Base-by-base conservation (phyloP, 53 echinoderm and acorn worm species). In the Crossaster papposus region DNA sequence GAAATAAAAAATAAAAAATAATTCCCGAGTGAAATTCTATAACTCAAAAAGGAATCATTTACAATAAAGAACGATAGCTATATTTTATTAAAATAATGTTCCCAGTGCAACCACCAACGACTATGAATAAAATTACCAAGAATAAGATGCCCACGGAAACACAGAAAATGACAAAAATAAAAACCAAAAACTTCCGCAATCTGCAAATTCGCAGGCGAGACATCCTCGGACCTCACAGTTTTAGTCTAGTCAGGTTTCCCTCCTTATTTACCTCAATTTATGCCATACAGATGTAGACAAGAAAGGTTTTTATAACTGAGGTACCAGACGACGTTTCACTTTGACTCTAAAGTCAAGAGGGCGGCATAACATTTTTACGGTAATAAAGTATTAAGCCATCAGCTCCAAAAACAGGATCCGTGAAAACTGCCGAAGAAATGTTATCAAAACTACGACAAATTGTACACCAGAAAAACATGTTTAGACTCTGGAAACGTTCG, bases 111-210 rank as follows among this genome's bases (percentile, higher is more conserved):
- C 29, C 3, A 71, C 1, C 4, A 2, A 33, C 2, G 36, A 24
- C 7, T 14, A 11, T 35, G 75, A 33, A 24, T 31, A 35, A 33
- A 74, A 72, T 7, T 72, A 85, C 85, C 85, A 72, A 30, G 7
- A 55, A 53, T 51, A 53, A 23, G 14, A 85, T 28, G 33, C 53
- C 20, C 24, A 51, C 85, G 22, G 85, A 85, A 51, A 33, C 32
- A 29, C 53, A 72, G 54, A 85, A 85, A 15, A 73, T 33, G 18
- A 73, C 51, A 29, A 72, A 51, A 72, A 72, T 72, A 23, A 73
- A 17, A 0, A 23, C 85, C 23, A 72, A 52, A 72, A 72, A 85
- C 54, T 85, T 85, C 72, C 85, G 72, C 72, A 72, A 31, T 54
- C 72, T 32, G 11, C 73, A 85, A 2, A 52, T 5, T 18, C 14